These are phyloP conservation scores for Drosophila barbarae DNA, from an alignment of 2,888 invertebrate genomes.

Conservation along the genomic window DNA sequence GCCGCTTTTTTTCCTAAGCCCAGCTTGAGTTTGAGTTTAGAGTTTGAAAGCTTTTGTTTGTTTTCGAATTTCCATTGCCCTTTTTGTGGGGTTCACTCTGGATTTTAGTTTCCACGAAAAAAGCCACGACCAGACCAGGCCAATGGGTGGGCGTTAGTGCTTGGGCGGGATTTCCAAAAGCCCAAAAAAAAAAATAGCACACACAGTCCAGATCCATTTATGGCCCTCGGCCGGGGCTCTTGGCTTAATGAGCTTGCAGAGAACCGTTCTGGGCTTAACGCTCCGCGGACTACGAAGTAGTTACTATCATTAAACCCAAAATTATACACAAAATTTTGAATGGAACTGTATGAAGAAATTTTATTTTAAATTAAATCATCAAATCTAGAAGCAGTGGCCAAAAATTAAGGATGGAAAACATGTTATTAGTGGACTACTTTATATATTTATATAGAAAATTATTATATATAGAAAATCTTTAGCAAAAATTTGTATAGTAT, in stretches of 20 bases:
- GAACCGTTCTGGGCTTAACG: constrained; percentile 28
- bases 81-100: constrained; percentile 21
- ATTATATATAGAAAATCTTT: neutral
- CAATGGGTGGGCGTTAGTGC: constrained; percentile 5
- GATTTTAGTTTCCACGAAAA: constrained; percentile 3
- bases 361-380: neutral
- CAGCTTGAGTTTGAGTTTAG: constrained; percentile 4
- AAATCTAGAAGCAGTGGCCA: too few species aligned
- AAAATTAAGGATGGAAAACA: neutral
- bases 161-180: neutral
- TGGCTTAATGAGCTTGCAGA: constrained; percentile 29
- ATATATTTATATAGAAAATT: neutral
- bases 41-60: constrained; percentile 16
- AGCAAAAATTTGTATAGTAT: neutral
- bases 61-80: constrained; percentile 14
- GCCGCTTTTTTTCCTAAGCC: constrained; percentile 33
- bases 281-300: constrained; percentile 19
- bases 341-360: neutral
- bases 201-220: constrained; percentile 20
- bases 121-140: neutral
- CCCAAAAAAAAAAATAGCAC: neutral
- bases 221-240: neutral
- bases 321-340: neutral
- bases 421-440: neutral
- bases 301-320: neutral